Evolutionary conservation across 1,140 invertebrate genomes (phyloP).

Genomic region (Calephelis virginiensis): DNA sequence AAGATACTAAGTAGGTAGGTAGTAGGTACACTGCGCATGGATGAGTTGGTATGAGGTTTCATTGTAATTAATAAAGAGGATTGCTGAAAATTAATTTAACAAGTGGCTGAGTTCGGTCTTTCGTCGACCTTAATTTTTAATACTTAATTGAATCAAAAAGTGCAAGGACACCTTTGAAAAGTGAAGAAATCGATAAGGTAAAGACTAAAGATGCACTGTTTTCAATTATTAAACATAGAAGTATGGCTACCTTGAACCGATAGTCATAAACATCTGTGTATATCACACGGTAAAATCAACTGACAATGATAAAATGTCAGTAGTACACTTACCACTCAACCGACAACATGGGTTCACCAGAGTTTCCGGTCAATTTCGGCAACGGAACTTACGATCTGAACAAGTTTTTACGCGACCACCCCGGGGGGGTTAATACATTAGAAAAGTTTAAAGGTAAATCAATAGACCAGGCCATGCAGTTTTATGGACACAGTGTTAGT

Average conservation of each 20-base stretch:
- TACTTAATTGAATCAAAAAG: too few species aligned
- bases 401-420: conserved; percentile 81
- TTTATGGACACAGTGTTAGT: conserved; percentile 79
- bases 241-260: conserved; percentile 6
- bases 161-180: neutral
- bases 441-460: conserved; percentile 74
- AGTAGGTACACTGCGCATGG: too few species aligned
- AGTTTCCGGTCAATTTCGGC: conserved; percentile 53
- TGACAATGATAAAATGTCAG: conserved; percentile 37
- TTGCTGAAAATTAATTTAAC: too few species aligned
- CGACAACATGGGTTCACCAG: conserved; percentile 28
- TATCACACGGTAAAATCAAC: conserved; percentile 5
- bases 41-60: too few species aligned
- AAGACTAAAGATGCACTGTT: conserved; percentile 2
- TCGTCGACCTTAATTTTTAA: too few species aligned
- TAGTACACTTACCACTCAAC: conserved; percentile 26
- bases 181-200: neutral
- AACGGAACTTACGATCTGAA: conserved; percentile 78
- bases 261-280: conserved; percentile 2
- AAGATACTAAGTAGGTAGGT: too few species aligned
- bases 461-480: conserved; percentile 73
- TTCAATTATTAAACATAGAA: conserved; percentile 6
- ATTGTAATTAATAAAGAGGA: too few species aligned
- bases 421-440: conserved; percentile 81
- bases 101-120: too few species aligned